These are phyloP conservation scores for Tachystola acroxantha DNA, from an alignment of 2,888 invertebrate species.

Conservation along the genomic window DNA sequence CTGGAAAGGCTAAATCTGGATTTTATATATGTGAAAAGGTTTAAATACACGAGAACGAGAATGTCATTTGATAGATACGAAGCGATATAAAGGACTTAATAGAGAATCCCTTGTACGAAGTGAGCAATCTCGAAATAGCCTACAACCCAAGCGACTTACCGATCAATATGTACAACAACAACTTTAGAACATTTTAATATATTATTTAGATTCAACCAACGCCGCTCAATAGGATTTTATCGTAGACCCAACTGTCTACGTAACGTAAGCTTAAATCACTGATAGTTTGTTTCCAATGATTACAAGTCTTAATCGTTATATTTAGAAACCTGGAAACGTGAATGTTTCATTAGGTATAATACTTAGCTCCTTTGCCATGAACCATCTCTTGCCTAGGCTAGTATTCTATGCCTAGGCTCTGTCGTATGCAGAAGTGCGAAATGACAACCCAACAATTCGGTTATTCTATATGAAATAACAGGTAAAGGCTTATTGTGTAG, in stretches of 20 bases:
- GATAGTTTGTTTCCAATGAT: slow-evolving; percentile 3
- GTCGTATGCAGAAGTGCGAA: too few relatives aligned
- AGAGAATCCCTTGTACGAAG: slow-evolving; percentile 73
- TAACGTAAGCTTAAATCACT: slow-evolving; percentile 7
- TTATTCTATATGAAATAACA: too few relatives aligned
- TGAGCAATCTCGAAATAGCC: slow-evolving; percentile 71
- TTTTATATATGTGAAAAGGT: slow-evolving; percentile 57
- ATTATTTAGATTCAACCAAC: slow-evolving; percentile 33
- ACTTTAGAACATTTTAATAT: slow-evolving; percentile 41
- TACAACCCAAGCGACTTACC: slow-evolving; percentile 66
- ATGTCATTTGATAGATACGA: slow-evolving; percentile 59
- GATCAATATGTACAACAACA: slow-evolving; percentile 66
- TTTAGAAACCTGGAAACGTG: slow-evolving; percentile 21
- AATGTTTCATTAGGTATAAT: slow-evolving; percentile 17
- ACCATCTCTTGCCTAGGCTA: slow-evolving; percentile 21
- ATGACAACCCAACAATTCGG: too few relatives aligned
- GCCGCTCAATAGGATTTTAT: slow-evolving; percentile 23
- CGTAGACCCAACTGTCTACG: slow-evolving; percentile 23
- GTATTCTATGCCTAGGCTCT: too few relatives aligned
- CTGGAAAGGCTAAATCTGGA: too few relatives aligned
- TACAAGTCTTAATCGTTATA: slow-evolving; percentile 15
- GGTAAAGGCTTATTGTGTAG: too few relatives aligned
- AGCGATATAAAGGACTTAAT: slow-evolving; percentile 71
- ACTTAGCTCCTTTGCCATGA: slow-evolving; percentile 18
- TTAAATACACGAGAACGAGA: slow-evolving; percentile 51